Percentiles rank a stretch among this genome's conserved stretches.
Evolutionary conservation across 2,888 invertebrate species (phyloP).

Genomic region (Chalcis sispes): DNA sequence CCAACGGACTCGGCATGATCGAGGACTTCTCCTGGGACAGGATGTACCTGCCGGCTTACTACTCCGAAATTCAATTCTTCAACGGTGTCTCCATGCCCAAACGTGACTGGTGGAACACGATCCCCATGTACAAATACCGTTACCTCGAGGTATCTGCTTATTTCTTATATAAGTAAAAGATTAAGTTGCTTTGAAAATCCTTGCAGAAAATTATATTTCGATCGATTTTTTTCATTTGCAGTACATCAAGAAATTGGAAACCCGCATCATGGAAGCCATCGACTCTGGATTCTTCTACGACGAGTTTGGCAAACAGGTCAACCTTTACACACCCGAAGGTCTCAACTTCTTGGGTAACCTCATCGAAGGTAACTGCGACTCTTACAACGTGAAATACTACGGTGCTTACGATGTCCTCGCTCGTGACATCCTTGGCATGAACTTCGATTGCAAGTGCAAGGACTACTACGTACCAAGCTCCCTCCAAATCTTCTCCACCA

Average conservation of each 20-base stretch:
- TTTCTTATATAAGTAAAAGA: neutral
- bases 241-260: slow-evolving; percentile 67
- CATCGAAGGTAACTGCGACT: slow-evolving; percentile 78
- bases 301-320: slow-evolving; percentile 65
- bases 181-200: neutral
- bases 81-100: slow-evolving; percentile 81
- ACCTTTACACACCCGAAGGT: slow-evolving; percentile 75
- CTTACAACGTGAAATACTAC: slow-evolving; percentile 76
- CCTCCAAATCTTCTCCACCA: slow-evolving; percentile 82
- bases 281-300: slow-evolving; percentile 69
- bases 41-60: slow-evolving; percentile 78
- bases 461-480: slow-evolving; percentile 79
- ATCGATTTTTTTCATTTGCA: slow-evolving; percentile 46
- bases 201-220: neutral
- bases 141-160: slow-evolving; percentile 64
- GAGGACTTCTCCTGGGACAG: slow-evolving; percentile 79
- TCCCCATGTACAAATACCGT: slow-evolving; percentile 70
- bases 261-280: slow-evolving; percentile 68
- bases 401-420: slow-evolving; percentile 80
- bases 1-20: slow-evolving; percentile 81
- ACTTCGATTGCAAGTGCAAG: slow-evolving; percentile 73
- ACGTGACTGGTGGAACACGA: slow-evolving; percentile 77
- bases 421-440: slow-evolving; percentile 76
- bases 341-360: slow-evolving; percentile 79
- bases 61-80: slow-evolving; percentile 80